Evolutionary conservation across 2,888 invertebrate species (phyloP), one percentile per base, ranked within the genome.

Genomic region (Micoletzkya japonica): DNA sequence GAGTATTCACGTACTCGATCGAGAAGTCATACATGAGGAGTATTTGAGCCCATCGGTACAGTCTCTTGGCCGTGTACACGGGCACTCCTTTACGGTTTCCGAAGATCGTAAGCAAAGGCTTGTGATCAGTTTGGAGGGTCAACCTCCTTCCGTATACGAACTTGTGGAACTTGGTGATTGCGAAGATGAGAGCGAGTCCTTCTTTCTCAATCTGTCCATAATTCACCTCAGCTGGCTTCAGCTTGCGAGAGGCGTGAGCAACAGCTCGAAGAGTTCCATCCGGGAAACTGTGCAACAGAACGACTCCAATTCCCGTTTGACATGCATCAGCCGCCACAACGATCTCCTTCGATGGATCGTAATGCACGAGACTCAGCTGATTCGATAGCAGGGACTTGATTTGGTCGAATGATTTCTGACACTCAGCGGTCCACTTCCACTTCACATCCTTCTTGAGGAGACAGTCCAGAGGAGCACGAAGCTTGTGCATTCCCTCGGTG

Each of bases 111-210:
- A 78, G 85, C 4, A 88, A 73, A 0, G 88, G 86, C 70, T 74
- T 68, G 57, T 79, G 79, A 57, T 79, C 79, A 14, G 79, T 79
- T 24, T 59, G 67, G 2, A 79, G 74, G 1, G 85, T 85, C 74
- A 88, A 88, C n/a, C 81, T 76, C 20, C 84, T 75, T 3, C 87
- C 87, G 72, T 77, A 86, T 0, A 87, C 59, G 74, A 86, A 87
- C 32, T 85, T 77, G 63, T 86, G 84, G 77, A 87, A 87, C 75
- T 85, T 85, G 37, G 81, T 79, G 1, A 87, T 81, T 0, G 85
- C 86, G 72, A 82, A 88, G 20, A 87, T 80, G 4, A 87, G 73
- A 20, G 84, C 76, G 36, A 86, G 76, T 6, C 86, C 85, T 78
- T 86, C 83, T 70, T 76, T 86, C 78, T 76, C 79, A 26, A 80